Conservation (phyloP, 2,888 invertebrate genomes). For the Scrobipalpa atriplicella region DNA sequence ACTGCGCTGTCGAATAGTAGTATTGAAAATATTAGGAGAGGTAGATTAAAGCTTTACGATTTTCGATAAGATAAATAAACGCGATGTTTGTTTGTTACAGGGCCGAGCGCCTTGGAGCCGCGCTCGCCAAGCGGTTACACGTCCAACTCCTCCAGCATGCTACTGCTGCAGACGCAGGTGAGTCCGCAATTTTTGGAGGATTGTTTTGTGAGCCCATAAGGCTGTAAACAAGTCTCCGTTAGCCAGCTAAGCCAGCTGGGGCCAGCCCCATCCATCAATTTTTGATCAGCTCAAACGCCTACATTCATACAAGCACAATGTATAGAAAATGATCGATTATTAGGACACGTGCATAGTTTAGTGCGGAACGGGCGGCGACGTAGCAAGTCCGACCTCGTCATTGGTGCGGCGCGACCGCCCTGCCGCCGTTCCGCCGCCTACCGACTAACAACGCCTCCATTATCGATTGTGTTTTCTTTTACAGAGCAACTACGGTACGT, state of each 20-base stretch:
- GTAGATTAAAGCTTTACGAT: background rate
- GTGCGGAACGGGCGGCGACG: constrained; percentile 44
- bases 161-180: constrained; percentile 96
- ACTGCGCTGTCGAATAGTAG: constrained; percentile 46
- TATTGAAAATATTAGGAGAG: constrained; percentile 25
- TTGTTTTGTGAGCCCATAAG: background rate
- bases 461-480: constrained; percentile 64
- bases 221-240: background rate
- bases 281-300: background rate
- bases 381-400: constrained; percentile 52
- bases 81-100: constrained; percentile 69
- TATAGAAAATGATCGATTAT: constrained; percentile 35
- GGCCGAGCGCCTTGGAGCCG: constrained; percentile 82
- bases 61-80: constrained; percentile 8
- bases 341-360: constrained; percentile 55
- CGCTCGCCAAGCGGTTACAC: constrained; percentile 82
- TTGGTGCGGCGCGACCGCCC: constrained; percentile 68
- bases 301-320: background rate
- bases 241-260: no score
- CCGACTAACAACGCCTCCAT: constrained; percentile 66
- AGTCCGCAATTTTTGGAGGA: constrained; percentile 49
- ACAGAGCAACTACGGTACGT: constrained; percentile 90
- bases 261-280: background rate
- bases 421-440: constrained; percentile 65
- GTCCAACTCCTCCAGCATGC: constrained; percentile 91